Conservation (phyloP, 2,888 invertebrate species). For the Calliscelio sp. region DNA sequence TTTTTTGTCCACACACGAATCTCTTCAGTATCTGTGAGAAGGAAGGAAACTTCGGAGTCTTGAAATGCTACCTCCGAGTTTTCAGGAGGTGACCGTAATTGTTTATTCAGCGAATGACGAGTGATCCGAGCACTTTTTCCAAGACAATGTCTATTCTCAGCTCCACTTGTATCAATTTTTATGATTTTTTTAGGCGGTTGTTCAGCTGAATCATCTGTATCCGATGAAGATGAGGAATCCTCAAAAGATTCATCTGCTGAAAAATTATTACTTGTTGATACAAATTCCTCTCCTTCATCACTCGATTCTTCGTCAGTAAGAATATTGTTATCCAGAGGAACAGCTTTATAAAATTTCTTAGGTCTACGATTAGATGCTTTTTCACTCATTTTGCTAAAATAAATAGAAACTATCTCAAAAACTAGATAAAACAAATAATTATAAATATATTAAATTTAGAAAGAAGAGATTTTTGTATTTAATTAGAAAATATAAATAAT, state of each 20-base stretch:
- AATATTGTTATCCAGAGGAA: conserved; percentile 14
- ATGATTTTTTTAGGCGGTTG: conserved; percentile 14
- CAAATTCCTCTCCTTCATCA: neutral
- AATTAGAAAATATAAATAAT: no score
- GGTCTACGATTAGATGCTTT: conserved; percentile 2
- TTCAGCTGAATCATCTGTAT: conserved; percentile 18
- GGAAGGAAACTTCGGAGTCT: neutral
- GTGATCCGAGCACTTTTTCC: conserved; percentile 18
- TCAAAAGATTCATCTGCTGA: conserved; percentile 19
- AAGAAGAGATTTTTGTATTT: no score
- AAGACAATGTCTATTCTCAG: no score
- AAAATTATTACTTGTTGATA: conserved; percentile 2
- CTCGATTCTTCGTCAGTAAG: conserved; percentile 14
- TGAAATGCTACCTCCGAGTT: neutral
- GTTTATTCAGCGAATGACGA: neutral
- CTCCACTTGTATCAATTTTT: conserved; percentile 1
- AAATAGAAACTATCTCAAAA: no score
- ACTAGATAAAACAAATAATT: no score
- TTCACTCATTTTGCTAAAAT: conserved; percentile 15
- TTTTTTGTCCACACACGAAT: conserved; percentile 21
- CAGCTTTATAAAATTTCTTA: neutral
- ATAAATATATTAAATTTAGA: no score
- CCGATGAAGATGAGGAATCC: conserved; percentile 16
- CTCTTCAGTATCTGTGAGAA: conserved; percentile 18
- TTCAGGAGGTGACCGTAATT: neutral